Evolutionary conservation across 2,888 invertebrate species (phyloP).

Genomic region (Coenonympha glycerion): DNA sequence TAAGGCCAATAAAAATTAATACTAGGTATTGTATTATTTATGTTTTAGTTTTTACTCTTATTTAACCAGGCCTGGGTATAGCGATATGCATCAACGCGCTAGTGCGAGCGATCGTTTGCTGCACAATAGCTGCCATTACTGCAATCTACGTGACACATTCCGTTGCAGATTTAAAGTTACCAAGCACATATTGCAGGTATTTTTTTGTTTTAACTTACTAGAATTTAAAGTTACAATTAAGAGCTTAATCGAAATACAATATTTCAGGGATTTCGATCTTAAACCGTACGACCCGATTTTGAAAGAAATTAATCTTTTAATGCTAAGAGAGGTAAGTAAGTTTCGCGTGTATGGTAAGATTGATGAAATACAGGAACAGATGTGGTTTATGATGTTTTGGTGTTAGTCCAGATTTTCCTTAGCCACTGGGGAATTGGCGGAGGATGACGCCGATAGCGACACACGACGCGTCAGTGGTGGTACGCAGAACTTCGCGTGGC

Average conservation of each 20-base stretch:
- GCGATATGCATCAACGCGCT: slow-evolving; percentile 62
- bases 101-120: slow-evolving; percentile 55
- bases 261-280: slow-evolving; percentile 49
- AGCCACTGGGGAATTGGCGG: slow-evolving; percentile 22
- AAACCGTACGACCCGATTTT: slow-evolving; percentile 44
- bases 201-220: not conserved
- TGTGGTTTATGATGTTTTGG: not conserved
- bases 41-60: not conserved
- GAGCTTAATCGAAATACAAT: not conserved
- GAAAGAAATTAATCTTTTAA: slow-evolving; percentile 33
- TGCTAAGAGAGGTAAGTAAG: slow-evolving; percentile 36
- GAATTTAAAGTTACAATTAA: too few species aligned
- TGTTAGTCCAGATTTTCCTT: slow-evolving; percentile 30
- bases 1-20: too few species aligned
- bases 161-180: slow-evolving; percentile 47
- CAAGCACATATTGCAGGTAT: slow-evolving; percentile 62
- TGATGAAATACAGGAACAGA: not conserved
- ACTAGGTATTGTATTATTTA: too few species aligned
- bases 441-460: slow-evolving; percentile 18
- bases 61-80: slow-evolving; percentile 55
- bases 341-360: too few species aligned
- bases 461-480: slow-evolving; percentile 21
- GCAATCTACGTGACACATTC: slow-evolving; percentile 49
- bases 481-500: slow-evolving; percentile 27
- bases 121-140: slow-evolving; percentile 53